Evolutionary conservation across 2,888 invertebrate species (phyloP).

Genomic region (Epiblema foenella): DNA sequence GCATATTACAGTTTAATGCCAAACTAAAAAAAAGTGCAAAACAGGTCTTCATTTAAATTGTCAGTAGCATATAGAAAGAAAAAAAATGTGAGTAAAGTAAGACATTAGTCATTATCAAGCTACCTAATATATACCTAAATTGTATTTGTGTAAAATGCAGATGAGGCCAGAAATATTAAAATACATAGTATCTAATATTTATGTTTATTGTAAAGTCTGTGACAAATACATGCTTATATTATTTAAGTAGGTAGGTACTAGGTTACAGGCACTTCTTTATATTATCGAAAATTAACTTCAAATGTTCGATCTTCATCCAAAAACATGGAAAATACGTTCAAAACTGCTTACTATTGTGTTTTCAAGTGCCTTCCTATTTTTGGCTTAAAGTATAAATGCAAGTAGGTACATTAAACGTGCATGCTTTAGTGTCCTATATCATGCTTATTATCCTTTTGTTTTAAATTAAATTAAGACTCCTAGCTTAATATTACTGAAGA

Average conservation of each 20-base stretch:
- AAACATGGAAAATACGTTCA: neutral
- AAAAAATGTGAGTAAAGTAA: neutral
- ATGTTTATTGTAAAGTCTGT: constrained; percentile 4
- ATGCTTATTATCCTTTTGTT: constrained; percentile 20
- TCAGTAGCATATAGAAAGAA: neutral
- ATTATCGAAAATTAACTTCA: neutral
- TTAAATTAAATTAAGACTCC: constrained; percentile 35
- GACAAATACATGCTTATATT: constrained; percentile 29
- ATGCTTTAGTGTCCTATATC: constrained; percentile 10
- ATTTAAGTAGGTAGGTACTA: constrained; percentile 41
- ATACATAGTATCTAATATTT: neutral
- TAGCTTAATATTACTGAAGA: constrained; percentile 45
- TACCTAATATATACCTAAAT: too few relatives aligned
- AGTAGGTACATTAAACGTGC: constrained; percentile 34
- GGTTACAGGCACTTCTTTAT: constrained; percentile 14
- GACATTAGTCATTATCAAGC: neutral
- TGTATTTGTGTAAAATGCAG: neutral
- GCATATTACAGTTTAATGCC: neutral
- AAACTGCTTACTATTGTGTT: neutral
- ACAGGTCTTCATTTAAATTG: too few relatives aligned
- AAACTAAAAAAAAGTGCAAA: neutral
- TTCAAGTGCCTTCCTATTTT: constrained; percentile 7
- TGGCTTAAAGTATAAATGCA: constrained; percentile 40
- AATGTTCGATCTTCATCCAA: neutral
- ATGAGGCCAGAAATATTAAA: neutral